phyloP scores from a whole-genome alignment of 2,797 vertebrate species.

The Eutrigla gurnardus region DNA sequence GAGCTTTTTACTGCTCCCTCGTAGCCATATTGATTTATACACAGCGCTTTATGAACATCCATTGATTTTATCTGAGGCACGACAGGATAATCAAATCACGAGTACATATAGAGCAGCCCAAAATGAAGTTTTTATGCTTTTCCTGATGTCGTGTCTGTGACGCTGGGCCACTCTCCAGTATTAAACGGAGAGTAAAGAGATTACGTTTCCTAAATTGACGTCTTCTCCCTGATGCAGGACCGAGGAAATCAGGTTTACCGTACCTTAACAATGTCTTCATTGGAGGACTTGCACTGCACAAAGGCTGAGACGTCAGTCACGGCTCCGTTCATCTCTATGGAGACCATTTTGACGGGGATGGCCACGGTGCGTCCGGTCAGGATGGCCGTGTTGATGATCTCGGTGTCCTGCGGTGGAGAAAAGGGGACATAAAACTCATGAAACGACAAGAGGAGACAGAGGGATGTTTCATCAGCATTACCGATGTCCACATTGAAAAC shows the following conservation, averaged over 20 bases:
- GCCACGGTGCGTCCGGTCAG: slow-evolving; percentile 96
- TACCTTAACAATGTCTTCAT: slow-evolving; percentile 98
- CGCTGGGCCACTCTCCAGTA: slow-evolving; percentile 19
- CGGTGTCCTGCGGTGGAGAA: slow-evolving; percentile 88
- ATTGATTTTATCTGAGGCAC: slow-evolving; percentile 61
- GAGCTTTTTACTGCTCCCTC: slow-evolving; percentile 44
- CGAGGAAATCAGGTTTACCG: slow-evolving; percentile 37
- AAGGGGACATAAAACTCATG: slow-evolving; percentile 26
- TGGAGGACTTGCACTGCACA: slow-evolving; percentile 94
- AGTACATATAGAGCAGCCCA: slow-evolving; percentile 30
- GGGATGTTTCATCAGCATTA: slow-evolving; percentile 52
- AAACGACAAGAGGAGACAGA: slow-evolving; percentile 31
- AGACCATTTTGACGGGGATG: slow-evolving; percentile 97
- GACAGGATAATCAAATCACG: slow-evolving; percentile 54
- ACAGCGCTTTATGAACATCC: slow-evolving; percentile 43
- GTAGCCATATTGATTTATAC: slow-evolving; percentile 46
- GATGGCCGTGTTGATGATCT: slow-evolving; percentile 98
- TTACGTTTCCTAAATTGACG: slow-evolving; percentile 49
- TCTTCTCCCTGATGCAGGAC: slow-evolving; percentile 29
- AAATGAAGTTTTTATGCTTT: slow-evolving; percentile 62
- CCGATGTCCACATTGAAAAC: slow-evolving; percentile 45
- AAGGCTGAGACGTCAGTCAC: slow-evolving; percentile 90
- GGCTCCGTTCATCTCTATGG: slow-evolving; percentile 92
- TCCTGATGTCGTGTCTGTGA: slow-evolving; percentile 49
- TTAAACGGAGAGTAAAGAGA: slow-evolving; percentile 49